Percentiles rank a stretch among this genome's conserved stretches.
Evolutionary conservation across 2,888 invertebrate species (phyloP).

Genomic region (Ptycholaimellus sp.): DNA sequence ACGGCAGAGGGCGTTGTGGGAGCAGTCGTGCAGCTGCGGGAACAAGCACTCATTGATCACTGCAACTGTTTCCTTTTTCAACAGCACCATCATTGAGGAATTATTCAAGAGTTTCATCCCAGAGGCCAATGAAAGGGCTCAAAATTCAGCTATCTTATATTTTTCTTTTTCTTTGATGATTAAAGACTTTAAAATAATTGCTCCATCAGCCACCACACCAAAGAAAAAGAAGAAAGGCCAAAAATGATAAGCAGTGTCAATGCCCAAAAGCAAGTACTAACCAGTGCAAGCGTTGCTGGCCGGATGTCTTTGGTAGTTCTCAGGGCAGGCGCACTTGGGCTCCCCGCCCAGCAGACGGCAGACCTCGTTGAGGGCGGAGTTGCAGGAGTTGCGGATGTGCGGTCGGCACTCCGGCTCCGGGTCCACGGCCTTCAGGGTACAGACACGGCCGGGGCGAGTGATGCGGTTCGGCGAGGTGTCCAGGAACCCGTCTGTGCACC

Average conservation of each 20-base stretch:
- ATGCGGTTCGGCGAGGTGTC: conserved; percentile 21
- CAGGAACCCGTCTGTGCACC: conserved; percentile 15
- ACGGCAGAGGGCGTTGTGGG: conserved; percentile 19
- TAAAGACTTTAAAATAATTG: no score
- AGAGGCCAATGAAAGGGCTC: no score
- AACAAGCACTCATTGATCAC: conserved; percentile 21
- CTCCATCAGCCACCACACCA: no score
- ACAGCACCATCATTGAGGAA: no score
- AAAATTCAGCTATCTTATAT: no score
- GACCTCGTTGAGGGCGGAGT: conserved; percentile 19
- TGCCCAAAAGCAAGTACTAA: no score
- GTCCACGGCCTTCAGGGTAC: conserved; percentile 20
- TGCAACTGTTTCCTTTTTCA: no score
- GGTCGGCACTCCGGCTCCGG: conserved; percentile 23
- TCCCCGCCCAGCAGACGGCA: conserved; percentile 17
- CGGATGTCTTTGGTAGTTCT: conserved; percentile 17
- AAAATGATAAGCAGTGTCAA: no score
- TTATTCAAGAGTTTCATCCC: no score
- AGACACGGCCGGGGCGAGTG: conserved; percentile 19
- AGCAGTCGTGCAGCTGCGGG: conserved; percentile 22
- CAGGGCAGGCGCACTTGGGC: conserved; percentile 23
- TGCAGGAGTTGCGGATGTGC: conserved; percentile 14
- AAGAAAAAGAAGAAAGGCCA: no score
- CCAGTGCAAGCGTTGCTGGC: conserved; percentile 10
- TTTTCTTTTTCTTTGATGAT: no score